phyloP scores from a whole-genome alignment of 2,888 invertebrate species.

The Zhengitettix transpicula region DNA sequence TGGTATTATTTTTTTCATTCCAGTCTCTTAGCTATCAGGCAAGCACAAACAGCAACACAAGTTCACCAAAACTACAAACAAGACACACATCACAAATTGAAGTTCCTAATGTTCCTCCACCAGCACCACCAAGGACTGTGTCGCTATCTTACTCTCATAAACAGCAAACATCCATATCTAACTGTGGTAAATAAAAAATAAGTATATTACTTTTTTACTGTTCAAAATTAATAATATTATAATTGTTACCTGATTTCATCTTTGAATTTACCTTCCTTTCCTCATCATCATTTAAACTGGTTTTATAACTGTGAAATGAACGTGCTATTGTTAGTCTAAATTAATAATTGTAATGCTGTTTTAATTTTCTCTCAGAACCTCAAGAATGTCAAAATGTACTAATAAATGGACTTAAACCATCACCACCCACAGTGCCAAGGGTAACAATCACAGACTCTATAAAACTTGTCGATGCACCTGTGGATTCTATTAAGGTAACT shows the following conservation, averaged over 20 bases:
- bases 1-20: background rate
- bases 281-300: too few species aligned
- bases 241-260: too few species aligned
- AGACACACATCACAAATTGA: slow-evolving; percentile 16
- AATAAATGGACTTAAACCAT: background rate
- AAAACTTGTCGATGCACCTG: background rate
- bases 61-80: slow-evolving; percentile 5
- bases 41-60: slow-evolving; percentile 10
- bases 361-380: too few species aligned
- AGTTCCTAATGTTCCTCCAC: slow-evolving; percentile 22
- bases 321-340: too few species aligned
- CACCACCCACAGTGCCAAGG: slow-evolving; percentile 7
- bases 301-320: too few species aligned
- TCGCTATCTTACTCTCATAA: slow-evolving; percentile 14
- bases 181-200: too few species aligned
- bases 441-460: slow-evolving; percentile 6
- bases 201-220: too few species aligned
- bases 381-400: too few species aligned
- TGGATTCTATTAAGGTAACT: background rate
- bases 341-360: too few species aligned
- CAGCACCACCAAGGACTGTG: slow-evolving; percentile 23
- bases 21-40: slow-evolving; percentile 17
- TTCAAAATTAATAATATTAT: too few species aligned
- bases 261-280: too few species aligned
- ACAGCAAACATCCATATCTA: too few species aligned